Percentiles rank a stretch among this genome's conserved stretches.
Conservation (phyloP, 2,888 invertebrate genomes). For the Beris chalybata region DNA sequence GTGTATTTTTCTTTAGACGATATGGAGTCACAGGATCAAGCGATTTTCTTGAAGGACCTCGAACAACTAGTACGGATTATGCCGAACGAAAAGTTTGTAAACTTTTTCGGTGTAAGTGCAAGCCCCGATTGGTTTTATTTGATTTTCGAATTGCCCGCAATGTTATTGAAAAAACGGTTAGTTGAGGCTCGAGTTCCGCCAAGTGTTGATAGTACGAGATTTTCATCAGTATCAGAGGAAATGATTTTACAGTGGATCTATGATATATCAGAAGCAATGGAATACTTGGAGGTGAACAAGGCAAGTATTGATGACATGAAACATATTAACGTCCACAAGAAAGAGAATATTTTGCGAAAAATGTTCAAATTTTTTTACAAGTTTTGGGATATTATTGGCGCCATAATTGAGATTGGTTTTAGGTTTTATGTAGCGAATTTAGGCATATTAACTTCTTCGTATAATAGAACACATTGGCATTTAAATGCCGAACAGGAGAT, state of each 20-base stretch:
- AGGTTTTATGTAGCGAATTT: too few species aligned
- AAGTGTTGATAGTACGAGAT: constrained; percentile 51
- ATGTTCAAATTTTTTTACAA: too few species aligned
- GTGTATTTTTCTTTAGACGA: constrained; percentile 50
- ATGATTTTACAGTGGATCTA: constrained; percentile 66
- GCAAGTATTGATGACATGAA: constrained; percentile 44
- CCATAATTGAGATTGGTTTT: too few species aligned
- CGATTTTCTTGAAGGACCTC: constrained; percentile 68
- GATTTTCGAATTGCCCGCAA: constrained; percentile 69
- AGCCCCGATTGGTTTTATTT: constrained; percentile 74
- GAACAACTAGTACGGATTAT: constrained; percentile 71
- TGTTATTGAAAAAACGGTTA: constrained; percentile 71
- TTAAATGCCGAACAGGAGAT: too few species aligned
- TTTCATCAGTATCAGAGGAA: constrained; percentile 65
- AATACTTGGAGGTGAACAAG: constrained; percentile 67
- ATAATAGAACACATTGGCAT: too few species aligned
- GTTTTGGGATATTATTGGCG: too few species aligned
- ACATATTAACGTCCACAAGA: too few species aligned
- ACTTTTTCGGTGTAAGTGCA: constrained; percentile 78
- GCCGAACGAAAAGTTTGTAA: constrained; percentile 71
- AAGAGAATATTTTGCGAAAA: too few species aligned
- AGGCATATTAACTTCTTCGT: too few species aligned
- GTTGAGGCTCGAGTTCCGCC: constrained; percentile 61
- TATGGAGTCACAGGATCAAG: constrained; percentile 55
- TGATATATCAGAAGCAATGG: constrained; percentile 72